These are phyloP conservation scores for Boulengeromyrus knoepffleri DNA, from an alignment of 2,113 vertebrate genomes.

Conservation along the genomic window DNA sequence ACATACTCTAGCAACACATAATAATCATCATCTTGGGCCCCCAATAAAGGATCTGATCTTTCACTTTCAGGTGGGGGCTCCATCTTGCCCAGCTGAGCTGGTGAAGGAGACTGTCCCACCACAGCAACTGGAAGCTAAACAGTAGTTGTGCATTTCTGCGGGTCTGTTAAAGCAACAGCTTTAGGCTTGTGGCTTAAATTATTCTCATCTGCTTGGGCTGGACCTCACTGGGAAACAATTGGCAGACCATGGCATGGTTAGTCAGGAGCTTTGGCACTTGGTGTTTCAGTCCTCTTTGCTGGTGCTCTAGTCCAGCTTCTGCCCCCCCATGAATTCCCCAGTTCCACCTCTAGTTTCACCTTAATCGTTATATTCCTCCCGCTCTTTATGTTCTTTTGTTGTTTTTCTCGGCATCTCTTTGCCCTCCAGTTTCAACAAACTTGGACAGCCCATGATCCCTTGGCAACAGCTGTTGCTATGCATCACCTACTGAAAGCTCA, in stretches of 20 bases:
- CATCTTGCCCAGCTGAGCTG: neutral
- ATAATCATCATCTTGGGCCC: neutral
- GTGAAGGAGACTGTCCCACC: neutral
- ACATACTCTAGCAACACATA: neutral
- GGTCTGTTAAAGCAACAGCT: neutral
- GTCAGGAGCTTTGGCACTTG: neutral
- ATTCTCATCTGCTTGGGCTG: neutral
- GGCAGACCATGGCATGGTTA: neutral
- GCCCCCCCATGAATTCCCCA: neutral
- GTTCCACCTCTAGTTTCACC: neutral
- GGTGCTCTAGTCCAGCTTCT: neutral
- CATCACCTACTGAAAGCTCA: slow-evolving; percentile 11
- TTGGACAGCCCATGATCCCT: neutral
- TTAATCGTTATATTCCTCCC: neutral
- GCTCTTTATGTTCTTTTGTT: neutral
- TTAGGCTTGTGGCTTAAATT: neutral
- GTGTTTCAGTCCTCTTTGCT: neutral
- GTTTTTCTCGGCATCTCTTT: slow-evolving; percentile 1
- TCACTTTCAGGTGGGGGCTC: neutral
- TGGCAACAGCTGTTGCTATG: slow-evolving; percentile 22
- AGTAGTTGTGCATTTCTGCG: neutral
- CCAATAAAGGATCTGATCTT: neutral
- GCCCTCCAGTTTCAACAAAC: slow-evolving; percentile 10
- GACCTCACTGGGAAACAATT: neutral
- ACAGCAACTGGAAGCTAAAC: neutral